Base-by-base conservation (phyloP, 2,888 invertebrate genomes). In the Pilophorus perplexus region DNA sequence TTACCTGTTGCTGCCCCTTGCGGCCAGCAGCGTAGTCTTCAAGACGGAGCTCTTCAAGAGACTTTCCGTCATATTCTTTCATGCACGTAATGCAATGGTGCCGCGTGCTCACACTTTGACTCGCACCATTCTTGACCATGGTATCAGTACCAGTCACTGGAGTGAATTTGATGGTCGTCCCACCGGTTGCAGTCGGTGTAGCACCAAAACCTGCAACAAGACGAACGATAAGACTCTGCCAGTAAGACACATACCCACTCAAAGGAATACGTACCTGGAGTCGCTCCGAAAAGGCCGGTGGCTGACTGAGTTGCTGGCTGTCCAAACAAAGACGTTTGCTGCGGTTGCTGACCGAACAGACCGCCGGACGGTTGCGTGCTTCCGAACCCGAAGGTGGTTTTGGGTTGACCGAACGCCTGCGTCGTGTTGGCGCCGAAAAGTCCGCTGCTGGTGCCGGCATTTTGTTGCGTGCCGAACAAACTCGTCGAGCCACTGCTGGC, bases 11-110 rank as follows among this genome's bases (percentile, higher is more conserved):
- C 38, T 79, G 81, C 38, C 94, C 93, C 79, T 97, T 97, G 2
- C 96, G 81, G 59, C 92, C 92, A 0, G 90, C 90, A 22, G 84
- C 78, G 77, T 99, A 99, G 78, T 99, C 98, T 75, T 98, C 98
- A 64, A 89, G 80, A 8, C 98, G 84, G 3, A 99, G 79, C 77
- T 99, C 99, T 78, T 99, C 99, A 22, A 98, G 78, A 0, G 93
- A 93, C 77, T 98, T 99, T 54, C 77, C 78, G 75, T 98, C 97
- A 76, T 98, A 99, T 76, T 98, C 96, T 80, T 96, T 95, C 99
- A 99, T 99, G 67, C 93, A 93, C 0, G 95, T 95, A 68, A 99
- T 97, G 77, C 97, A 97, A 76, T 96, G 92, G 76, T 96, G 94
- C 73, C 93, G 88, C 0, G 96, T 98, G 73, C 85, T 91, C 71